Conservation (phyloP, 2,888 invertebrate species). For the Eurytoma californica region DNA sequence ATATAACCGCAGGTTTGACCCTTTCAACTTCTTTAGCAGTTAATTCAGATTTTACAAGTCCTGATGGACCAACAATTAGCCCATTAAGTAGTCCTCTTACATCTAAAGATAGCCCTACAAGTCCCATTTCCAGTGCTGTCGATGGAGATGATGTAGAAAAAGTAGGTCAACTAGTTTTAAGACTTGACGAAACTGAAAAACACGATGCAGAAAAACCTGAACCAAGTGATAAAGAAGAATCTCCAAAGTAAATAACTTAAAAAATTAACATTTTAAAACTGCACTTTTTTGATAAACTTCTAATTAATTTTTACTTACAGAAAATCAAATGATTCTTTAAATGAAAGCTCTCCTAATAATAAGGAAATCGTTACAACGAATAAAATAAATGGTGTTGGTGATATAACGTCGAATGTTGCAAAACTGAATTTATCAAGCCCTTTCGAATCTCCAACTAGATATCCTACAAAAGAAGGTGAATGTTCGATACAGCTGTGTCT, state of each 20-base stretch:
- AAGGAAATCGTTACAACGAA: constrained; percentile 30
- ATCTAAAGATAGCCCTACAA: constrained; percentile 78
- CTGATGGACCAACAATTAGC: constrained; percentile 65
- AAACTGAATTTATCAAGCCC: constrained; percentile 60
- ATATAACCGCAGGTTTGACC: constrained; percentile 51
- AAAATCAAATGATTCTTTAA: constrained; percentile 30
- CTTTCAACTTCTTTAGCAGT: constrained; percentile 60
- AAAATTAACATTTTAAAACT: not conserved
- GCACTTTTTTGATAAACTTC: constrained; percentile 1
- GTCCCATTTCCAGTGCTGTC: constrained; percentile 74
- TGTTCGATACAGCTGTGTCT: constrained; percentile 92
- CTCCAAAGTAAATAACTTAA: constrained; percentile 23
- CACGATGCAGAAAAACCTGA: constrained; percentile 27
- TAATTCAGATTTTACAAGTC: constrained; percentile 64
- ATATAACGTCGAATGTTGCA: constrained; percentile 62
- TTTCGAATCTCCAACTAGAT: constrained; percentile 76
- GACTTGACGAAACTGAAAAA: constrained; percentile 22
- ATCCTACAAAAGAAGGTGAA: constrained; percentile 85
- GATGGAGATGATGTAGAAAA: constrained; percentile 60
- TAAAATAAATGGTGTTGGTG: constrained; percentile 59
- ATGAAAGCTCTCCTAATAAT: constrained; percentile 36
- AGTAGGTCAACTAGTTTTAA: constrained; percentile 19
- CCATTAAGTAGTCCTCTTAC: constrained; percentile 68
- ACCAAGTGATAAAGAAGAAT: constrained; percentile 42
- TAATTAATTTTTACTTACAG: constrained; percentile 25